Evolutionary conservation across 2,888 invertebrate genomes (phyloP), one percentile per base, ranked within the genome.

Genomic region (Sthenelais limicola): DNA sequence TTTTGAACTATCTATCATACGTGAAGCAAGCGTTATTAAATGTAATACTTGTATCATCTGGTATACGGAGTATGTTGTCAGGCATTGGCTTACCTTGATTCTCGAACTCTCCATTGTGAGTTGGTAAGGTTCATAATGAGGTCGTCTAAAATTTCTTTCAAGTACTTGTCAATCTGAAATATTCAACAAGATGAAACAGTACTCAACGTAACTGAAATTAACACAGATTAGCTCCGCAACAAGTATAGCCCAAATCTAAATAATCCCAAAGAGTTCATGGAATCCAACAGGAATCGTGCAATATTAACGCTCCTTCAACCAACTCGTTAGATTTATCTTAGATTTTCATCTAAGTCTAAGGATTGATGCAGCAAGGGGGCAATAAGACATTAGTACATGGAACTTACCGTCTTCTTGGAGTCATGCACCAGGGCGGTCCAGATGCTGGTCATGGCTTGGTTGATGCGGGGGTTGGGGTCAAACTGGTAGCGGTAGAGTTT

Each of bases 381-480:
- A n/a, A n/a, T n/a, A n/a, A n/a, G n/a, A n/a, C n/a, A n/a, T n/a
- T n/a, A n/a, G n/a, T n/a, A n/a, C n/a, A n/a, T n/a, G n/a, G 76
- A 32, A 87, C 90, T 90, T 84, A 95, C 94, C 66, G 93, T 93
- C 86, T 94, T 94, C 82, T 93, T 92, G 3, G 94, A 93, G 83
- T 95, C 94, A 21, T 92, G 91, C 12, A 97, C 96, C 66, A 98
- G 91, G 18, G 94, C 93, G 78, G 93, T 93, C 97, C 97, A 98
- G 82, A 98, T 97, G 82, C 94, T 93, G 68, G 93, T 91, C 96
- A 98, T 97, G 21, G 96, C 95, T 85, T 93, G 92, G 87, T 97
- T 96, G 79, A 97, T 94, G 84, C 93, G 93, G 38, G 94, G 94
- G 75, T 94, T 95, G 15, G 97, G 97, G 88, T 98, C 97, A 88